Conservation (phyloP, 2,888 invertebrate species). For the Thymelicus acteon region DNA sequence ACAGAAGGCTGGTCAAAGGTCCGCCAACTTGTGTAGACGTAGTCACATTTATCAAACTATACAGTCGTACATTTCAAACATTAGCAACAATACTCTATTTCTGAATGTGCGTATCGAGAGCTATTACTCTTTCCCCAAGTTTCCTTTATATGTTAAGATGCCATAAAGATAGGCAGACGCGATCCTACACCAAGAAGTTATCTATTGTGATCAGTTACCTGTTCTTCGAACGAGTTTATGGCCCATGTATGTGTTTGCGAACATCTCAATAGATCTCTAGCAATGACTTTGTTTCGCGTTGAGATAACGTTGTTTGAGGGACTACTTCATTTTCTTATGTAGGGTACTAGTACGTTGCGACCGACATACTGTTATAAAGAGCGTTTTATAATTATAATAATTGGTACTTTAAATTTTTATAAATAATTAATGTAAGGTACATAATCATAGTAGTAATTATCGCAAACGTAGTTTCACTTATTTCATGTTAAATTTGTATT, state of each 20-base stretch:
- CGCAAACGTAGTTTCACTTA: too few relatives aligned
- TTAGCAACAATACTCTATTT: constrained; percentile 71
- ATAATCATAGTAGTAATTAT: too few relatives aligned
- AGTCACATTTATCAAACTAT: constrained; percentile 67
- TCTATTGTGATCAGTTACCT: constrained; percentile 69
- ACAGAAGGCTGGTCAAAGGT: constrained; percentile 54
- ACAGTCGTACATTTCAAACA: constrained; percentile 60
- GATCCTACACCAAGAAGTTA: constrained; percentile 59
- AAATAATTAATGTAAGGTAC: too few relatives aligned
- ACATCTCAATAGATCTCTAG: constrained; percentile 39
- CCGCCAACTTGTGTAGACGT: constrained; percentile 50
- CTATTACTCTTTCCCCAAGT: constrained; percentile 74
- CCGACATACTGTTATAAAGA: background rate
- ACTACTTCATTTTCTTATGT: constrained; percentile 7
- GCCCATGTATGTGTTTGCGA: constrained; percentile 56
- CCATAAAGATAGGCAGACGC: constrained; percentile 73
- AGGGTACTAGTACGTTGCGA: background rate
- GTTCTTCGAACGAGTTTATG: constrained; percentile 62
- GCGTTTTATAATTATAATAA: background rate
- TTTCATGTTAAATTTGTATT: too few relatives aligned
- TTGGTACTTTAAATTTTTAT: background rate
- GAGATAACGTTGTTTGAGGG: constrained; percentile 28
- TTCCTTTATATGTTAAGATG: constrained; percentile 77
- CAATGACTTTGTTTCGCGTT: constrained; percentile 36
- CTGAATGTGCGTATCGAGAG: constrained; percentile 73